phyloP scores from a whole-genome alignment of 1,140 invertebrate genomes.

The Calosoma granatense region DNA sequence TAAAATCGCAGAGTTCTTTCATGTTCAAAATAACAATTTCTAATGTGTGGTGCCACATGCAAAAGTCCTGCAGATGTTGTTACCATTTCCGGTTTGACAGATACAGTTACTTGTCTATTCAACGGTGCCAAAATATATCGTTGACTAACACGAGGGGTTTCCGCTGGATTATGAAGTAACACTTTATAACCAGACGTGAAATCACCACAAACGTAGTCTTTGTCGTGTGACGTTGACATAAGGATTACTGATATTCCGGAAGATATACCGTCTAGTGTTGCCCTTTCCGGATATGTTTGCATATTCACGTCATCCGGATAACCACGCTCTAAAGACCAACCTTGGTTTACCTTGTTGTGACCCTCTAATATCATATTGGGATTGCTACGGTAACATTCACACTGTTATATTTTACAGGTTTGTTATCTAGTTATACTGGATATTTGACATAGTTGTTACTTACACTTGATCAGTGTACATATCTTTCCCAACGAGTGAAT shows the following conservation, averaged over 20 bases:
- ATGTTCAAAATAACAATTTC: slow-evolving; percentile 48
- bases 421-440: too few species aligned
- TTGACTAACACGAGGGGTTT: slow-evolving; percentile 45
- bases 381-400: too few species aligned
- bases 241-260: slow-evolving; percentile 10
- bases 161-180: slow-evolving; percentile 47
- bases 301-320: slow-evolving; percentile 13
- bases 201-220: background rate
- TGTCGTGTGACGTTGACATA: background rate
- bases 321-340: slow-evolving; percentile 22
- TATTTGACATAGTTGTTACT: too few species aligned
- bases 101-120: slow-evolving; percentile 39
- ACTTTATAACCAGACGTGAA: background rate
- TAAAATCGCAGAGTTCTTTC: slow-evolving; percentile 45
- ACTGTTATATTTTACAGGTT: too few species aligned
- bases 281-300: slow-evolving; percentile 17
- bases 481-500: too few species aligned
- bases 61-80: slow-evolving; percentile 45
- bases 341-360: background rate
- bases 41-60: slow-evolving; percentile 38
- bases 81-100: slow-evolving; percentile 52
- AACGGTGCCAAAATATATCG: slow-evolving; percentile 48
- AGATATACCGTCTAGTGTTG: slow-evolving; percentile 18
- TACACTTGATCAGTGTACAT: too few species aligned
- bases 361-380: too few species aligned